phyloP scores from a whole-genome alignment of 2,797 vertebrate species.

The Pempheris klunzingeri region DNA sequence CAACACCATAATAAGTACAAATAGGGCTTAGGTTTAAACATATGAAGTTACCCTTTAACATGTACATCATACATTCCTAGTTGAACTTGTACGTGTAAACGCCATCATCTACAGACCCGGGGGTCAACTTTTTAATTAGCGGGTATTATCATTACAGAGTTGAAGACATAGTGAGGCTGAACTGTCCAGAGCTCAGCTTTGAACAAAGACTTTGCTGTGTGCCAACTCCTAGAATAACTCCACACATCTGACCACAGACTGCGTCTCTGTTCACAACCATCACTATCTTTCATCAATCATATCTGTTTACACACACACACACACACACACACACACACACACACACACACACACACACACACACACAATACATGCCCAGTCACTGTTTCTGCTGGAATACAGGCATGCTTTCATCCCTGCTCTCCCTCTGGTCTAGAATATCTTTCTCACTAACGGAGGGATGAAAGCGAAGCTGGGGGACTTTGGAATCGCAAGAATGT shows the following conservation, averaged over 20 bases:
- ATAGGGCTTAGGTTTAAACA: too few species aligned
- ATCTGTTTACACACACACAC: slow-evolving; percentile 39
- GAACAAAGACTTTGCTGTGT: slow-evolving; percentile 56
- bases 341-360: neutral
- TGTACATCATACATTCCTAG: neutral
- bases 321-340: slow-evolving; percentile 20
- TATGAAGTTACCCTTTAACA: too few species aligned
- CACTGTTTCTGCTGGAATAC: slow-evolving; percentile 31
- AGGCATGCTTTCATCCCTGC: slow-evolving; percentile 50
- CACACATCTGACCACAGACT: slow-evolving; percentile 30
- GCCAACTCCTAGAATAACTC: slow-evolving; percentile 55
- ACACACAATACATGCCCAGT: slow-evolving; percentile 1
- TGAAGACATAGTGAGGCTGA: slow-evolving; percentile 12
- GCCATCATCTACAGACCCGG: neutral
- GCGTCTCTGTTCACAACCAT: slow-evolving; percentile 38
- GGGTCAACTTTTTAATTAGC: slow-evolving; percentile 28
- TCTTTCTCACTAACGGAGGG: slow-evolving; percentile 91
- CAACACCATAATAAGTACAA: too few species aligned
- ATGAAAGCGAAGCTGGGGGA: slow-evolving; percentile 93
- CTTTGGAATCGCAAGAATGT: slow-evolving; percentile 93
- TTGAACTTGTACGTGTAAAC: neutral
- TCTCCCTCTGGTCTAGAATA: slow-evolving; percentile 85
- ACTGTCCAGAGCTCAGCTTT: slow-evolving; percentile 25
- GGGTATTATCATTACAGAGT: slow-evolving; percentile 20
- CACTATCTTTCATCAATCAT: slow-evolving; percentile 48